These are phyloP conservation scores for Anastatus disparis DNA, from an alignment of 1,140 invertebrate genomes.

Conservation along the genomic window DNA sequence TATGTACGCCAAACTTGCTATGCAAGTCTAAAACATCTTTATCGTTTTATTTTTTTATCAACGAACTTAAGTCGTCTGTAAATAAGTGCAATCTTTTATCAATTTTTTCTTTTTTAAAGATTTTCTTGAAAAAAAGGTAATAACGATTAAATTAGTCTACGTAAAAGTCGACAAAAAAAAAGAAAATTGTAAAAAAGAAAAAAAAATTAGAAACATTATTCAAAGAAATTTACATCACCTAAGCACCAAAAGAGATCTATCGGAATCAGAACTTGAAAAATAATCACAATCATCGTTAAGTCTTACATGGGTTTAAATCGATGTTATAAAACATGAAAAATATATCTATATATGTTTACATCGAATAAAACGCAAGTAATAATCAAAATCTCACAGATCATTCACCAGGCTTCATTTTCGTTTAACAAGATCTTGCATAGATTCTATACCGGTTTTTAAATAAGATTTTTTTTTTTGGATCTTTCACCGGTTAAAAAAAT, in stretches of 20 bases:
- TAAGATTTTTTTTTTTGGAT: no score
- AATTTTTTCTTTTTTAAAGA: not conserved
- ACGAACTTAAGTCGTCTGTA: not conserved
- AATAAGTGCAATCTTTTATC: not conserved
- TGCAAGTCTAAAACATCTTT: not conserved
- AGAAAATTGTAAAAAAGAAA: constrained; percentile 31
- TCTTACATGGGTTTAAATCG: no score
- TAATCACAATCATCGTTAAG: constrained; percentile 37
- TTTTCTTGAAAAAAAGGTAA: not conserved
- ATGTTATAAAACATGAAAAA: no score
- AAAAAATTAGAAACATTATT: constrained; percentile 12
- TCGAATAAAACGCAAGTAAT: constrained; percentile 3
- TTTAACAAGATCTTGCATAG: no score
- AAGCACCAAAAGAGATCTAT: constrained; percentile 43
- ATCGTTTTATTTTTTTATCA: not conserved
- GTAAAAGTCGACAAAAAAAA: constrained; percentile 17
- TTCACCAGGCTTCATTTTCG: constrained; percentile 2
- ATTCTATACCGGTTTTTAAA: no score
- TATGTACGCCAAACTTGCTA: not conserved
- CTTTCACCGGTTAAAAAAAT: no score
- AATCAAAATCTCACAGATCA: constrained; percentile 12
- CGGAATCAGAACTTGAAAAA: constrained; percentile 28
- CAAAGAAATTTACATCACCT: constrained; percentile 36
- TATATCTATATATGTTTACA: not conserved
- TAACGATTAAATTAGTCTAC: constrained; percentile 33